Conservation (phyloP, 2,113 vertebrate genomes). For the Psophia crepitans region DNA sequence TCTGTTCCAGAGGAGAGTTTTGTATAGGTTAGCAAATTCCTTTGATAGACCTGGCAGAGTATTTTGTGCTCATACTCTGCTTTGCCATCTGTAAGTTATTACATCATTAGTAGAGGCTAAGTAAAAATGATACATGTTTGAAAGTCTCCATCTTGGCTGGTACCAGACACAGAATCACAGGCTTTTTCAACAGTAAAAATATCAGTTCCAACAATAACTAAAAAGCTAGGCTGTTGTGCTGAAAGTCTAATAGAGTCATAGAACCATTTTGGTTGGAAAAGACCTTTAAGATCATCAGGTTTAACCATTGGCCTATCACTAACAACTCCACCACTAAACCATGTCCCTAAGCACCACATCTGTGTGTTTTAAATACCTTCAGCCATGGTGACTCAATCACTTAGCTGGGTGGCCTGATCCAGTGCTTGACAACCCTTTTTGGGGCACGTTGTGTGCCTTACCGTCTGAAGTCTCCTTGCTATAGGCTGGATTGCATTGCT, state of each 20-base stretch:
- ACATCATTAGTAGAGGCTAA: not conserved
- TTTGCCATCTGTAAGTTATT: not conserved
- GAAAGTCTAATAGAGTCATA: not conserved
- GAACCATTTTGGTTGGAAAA: too few relatives aligned
- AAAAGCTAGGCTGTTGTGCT: not conserved
- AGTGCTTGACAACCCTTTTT: too few relatives aligned
- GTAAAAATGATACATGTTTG: not conserved
- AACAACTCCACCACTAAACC: too few relatives aligned
- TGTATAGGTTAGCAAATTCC: not conserved
- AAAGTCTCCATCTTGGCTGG: not conserved
- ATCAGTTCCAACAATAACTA: not conserved
- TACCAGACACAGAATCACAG: not conserved
- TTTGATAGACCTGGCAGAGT: not conserved
- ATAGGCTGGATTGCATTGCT: not conserved
- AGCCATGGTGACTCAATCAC: too few relatives aligned
- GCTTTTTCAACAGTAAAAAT: not conserved
- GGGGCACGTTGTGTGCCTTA: not conserved
- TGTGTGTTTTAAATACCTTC: too few relatives aligned
- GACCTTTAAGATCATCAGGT: too few relatives aligned
- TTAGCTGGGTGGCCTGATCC: too few relatives aligned
- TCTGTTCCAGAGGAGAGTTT: not conserved
- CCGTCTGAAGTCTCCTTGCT: not conserved
- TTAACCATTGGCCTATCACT: too few relatives aligned
- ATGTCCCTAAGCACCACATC: too few relatives aligned
- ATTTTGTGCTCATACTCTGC: not conserved